phyloP scores from a whole-genome alignment of 2,888 invertebrate genomes.

The Melanargia galathea region DNA sequence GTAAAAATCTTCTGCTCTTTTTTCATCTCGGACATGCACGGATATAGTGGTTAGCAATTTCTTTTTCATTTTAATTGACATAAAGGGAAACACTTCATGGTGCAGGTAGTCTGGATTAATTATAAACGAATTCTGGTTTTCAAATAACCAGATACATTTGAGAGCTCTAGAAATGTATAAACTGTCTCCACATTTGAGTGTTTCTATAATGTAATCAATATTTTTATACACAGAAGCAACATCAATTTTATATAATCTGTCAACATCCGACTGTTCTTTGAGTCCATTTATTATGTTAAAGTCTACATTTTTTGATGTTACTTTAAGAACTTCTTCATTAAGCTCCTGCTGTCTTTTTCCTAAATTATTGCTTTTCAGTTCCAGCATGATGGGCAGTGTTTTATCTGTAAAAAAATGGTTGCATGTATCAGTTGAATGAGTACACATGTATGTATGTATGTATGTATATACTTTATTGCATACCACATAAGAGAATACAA shows the following conservation, averaged over 20 bases:
- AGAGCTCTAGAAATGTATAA: conserved; percentile 59
- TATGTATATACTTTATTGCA: no score
- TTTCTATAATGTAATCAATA: conserved; percentile 56
- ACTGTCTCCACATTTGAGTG: conserved; percentile 58
- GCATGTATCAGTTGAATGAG: no score
- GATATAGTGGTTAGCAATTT: conserved; percentile 54
- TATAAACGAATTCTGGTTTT: conserved; percentile 48
- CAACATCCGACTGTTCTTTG: conserved; percentile 53
- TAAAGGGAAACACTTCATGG: conserved; percentile 56
- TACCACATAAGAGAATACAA: no score
- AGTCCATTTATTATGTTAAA: conserved; percentile 49
- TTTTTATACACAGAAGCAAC: conserved; percentile 59
- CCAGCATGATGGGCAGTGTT: conserved; percentile 29
- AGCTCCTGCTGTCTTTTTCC: conserved; percentile 44
- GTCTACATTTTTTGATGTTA: conserved; percentile 29
- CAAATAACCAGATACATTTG: conserved; percentile 58
- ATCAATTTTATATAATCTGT: conserved; percentile 63
- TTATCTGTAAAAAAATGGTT: background rate
- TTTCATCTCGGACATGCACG: conserved; percentile 47
- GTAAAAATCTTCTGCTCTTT: conserved; percentile 51
- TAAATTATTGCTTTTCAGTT: conserved; percentile 39
- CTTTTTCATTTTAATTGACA: conserved; percentile 63
- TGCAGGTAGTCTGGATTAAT: conserved; percentile 57
- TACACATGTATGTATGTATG: no score
- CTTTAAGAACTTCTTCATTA: conserved; percentile 38